Percentiles rank a stretch among this genome's conserved stretches.
These are phyloP conservation scores for Grammomys surdaster DNA, from an alignment of 2,113 vertebrate species.

Conservation along the genomic window DNA sequence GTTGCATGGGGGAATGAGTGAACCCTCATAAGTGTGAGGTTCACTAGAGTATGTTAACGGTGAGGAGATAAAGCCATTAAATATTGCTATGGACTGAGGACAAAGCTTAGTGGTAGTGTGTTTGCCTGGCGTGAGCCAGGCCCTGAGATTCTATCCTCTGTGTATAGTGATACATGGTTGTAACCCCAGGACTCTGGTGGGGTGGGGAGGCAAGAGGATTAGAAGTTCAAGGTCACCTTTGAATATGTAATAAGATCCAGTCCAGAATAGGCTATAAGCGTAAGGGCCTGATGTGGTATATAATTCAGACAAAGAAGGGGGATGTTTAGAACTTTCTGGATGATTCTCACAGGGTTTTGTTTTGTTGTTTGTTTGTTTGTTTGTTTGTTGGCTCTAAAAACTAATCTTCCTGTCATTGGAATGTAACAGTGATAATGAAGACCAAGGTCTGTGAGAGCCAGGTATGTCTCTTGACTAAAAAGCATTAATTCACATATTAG, in stretches of 20 bases:
- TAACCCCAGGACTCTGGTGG: not conserved
- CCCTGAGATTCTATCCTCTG: not conserved
- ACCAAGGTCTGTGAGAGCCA: not conserved
- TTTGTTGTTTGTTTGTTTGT: not conserved
- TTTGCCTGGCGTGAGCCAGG: too few relatives aligned
- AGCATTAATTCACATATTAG: slow-evolving; percentile 68
- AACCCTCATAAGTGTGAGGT: accelerated
- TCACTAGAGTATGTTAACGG: not conserved
- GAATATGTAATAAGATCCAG: not conserved
- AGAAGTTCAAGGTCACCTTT: not conserved
- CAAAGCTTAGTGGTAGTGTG: not conserved
- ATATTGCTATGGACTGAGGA: not conserved
- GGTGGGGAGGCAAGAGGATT: not conserved
- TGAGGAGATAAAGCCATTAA: not conserved
- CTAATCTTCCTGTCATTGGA: not conserved
- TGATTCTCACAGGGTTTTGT: not conserved
- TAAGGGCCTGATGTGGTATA: not conserved
- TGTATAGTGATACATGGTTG: not conserved
- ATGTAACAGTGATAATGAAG: not conserved
- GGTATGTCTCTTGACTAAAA: slow-evolving; percentile 44
- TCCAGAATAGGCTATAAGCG: not conserved
- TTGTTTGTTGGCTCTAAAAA: not conserved
- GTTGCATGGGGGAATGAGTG: not conserved
- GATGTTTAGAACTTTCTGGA: not conserved
- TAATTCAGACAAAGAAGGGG: not conserved